Percentiles rank a stretch among this genome's conserved stretches.
phyloP scores from a whole-genome alignment of 2,113 vertebrate genomes.

The Propithecus coquereli region DNA sequence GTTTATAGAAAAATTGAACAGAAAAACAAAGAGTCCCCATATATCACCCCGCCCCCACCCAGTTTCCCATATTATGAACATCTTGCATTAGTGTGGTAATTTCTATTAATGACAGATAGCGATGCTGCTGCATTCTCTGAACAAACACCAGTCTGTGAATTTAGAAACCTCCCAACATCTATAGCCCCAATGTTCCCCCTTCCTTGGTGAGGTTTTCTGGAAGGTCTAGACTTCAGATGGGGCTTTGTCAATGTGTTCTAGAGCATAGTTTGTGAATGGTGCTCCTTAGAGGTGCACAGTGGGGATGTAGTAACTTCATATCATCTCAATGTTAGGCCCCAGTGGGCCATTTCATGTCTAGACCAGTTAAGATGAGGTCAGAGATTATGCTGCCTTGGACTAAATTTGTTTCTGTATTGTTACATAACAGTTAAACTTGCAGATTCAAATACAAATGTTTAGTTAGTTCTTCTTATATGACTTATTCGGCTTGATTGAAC shows the following conservation, averaged over 20 bases:
- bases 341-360: neutral
- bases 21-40: neutral
- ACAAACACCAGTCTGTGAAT: neutral
- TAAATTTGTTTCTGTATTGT: neutral
- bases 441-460: constrained; percentile 18
- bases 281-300: neutral
- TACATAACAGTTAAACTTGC: neutral
- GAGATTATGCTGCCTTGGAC: neutral
- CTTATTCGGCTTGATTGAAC: neutral
- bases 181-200: neutral
- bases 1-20: neutral
- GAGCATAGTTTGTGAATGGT: neutral
- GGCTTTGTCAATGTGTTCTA: neutral
- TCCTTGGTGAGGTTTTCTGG: neutral
- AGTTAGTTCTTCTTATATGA: neutral
- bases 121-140: neutral
- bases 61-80: neutral
- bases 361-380: neutral
- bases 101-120: neutral
- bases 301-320: neutral
- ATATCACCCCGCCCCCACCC: accelerated
- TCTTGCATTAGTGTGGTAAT: too few species aligned
- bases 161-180: neutral
- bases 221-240: neutral
- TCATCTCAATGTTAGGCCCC: neutral